phyloP scores from a whole-genome alignment of 92 coral and sea anemone species.

The Umimayanthus chanpuru region DNA sequence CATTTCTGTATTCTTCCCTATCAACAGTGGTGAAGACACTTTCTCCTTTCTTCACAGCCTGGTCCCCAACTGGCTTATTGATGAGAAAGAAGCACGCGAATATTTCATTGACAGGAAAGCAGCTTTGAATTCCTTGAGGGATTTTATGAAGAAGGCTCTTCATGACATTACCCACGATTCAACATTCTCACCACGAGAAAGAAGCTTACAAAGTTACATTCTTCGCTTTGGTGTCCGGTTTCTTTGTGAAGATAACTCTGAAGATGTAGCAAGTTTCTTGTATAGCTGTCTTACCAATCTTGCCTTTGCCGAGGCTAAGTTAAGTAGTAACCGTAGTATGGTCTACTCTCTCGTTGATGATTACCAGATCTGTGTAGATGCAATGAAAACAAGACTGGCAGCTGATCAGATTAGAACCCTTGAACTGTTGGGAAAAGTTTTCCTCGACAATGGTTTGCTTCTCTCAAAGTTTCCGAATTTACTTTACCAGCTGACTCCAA shows the following conservation, averaged over 20 bases:
- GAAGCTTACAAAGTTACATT: background rate
- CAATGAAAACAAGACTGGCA: too few species aligned
- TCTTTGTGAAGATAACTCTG: background rate
- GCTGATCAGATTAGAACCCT: too few species aligned
- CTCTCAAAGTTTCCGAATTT: too few species aligned
- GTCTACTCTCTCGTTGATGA: background rate
- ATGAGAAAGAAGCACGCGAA: constrained; percentile 14
- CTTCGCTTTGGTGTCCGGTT: constrained; percentile 13
- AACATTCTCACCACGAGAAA: background rate
- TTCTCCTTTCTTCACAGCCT: constrained; percentile 44
- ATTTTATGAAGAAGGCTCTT: background rate
- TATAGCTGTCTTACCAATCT: constrained; percentile 29
- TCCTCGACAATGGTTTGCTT: too few species aligned
- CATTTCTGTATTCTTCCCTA: constrained; percentile 20
- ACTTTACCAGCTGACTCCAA: too few species aligned
- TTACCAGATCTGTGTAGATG: too few species aligned
- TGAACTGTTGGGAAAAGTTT: too few species aligned
- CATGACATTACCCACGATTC: background rate
- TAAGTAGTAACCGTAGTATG: background rate
- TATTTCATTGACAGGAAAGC: constrained; percentile 19
- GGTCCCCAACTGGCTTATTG: constrained; percentile 38
- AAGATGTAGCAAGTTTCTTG: background rate
- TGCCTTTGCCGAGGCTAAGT: constrained; percentile 19
- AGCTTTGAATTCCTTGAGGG: constrained; percentile 4
- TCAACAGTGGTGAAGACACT: constrained; percentile 17